phyloP scores from a whole-genome alignment of 2,797 vertebrate species.

The Micromesistius poutassou region DNA sequence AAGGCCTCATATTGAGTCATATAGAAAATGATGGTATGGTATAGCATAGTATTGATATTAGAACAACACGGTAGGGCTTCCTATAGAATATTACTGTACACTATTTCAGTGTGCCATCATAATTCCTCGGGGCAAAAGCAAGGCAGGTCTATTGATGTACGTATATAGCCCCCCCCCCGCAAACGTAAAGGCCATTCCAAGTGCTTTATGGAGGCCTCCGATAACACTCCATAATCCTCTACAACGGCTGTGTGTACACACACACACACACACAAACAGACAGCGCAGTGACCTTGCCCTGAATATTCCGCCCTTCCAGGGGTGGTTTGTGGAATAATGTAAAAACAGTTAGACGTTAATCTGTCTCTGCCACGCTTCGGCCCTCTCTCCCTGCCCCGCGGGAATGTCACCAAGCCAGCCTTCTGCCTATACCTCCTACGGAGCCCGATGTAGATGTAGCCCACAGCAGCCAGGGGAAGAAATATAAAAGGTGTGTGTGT shows the following conservation, averaged over 20 bases:
- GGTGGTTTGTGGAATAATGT: constrained; percentile 59
- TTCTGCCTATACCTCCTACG: constrained; percentile 44
- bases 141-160: constrained; percentile 18
- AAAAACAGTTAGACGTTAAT: constrained; percentile 64
- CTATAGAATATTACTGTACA: too few species aligned
- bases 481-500: constrained; percentile 56
- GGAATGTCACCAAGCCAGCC: constrained; percentile 60
- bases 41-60: too few species aligned
- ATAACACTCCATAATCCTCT: constrained; percentile 46
- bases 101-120: too few species aligned
- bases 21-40: too few species aligned
- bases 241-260: constrained; percentile 36
- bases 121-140: background rate
- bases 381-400: constrained; percentile 47
- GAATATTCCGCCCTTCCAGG: constrained; percentile 49
- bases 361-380: constrained; percentile 57
- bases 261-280: constrained; percentile 51
- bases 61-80: too few species aligned
- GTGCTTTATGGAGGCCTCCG: constrained; percentile 31
- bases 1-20: background rate
- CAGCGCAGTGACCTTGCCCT: constrained; percentile 63
- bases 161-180: constrained; percentile 10
- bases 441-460: constrained; percentile 37
- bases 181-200: constrained; percentile 23
- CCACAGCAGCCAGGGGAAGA: constrained; percentile 44